Evolutionary conservation across 1,140 invertebrate genomes (phyloP), one percentile per base, ranked within the genome.

Genomic region (Lerema accius): DNA sequence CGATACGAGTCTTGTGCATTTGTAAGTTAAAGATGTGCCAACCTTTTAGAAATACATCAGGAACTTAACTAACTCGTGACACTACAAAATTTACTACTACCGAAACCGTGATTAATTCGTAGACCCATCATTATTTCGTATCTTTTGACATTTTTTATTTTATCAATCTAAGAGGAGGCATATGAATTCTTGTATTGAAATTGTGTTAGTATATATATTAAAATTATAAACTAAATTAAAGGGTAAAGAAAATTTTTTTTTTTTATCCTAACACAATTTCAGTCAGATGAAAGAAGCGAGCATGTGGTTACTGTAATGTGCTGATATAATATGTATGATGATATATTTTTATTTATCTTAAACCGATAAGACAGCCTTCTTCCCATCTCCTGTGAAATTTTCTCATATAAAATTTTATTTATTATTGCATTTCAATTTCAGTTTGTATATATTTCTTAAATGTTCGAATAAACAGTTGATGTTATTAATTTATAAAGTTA

Each of bases 201-300:
- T 35, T 46, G 55, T 55, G 42, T 60, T 35, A n/a, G 7, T 5
- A 23, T 23, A 5, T n/a, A 9, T 6, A 26, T 42, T 26, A 23
- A 17, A 3, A 23, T 23, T 23, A 23, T n/a, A n/a, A n/a, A n/a
- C n/a, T n/a, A 5, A 23, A 23, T 23, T 23, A 23, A 23, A 23
- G 5, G 2, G 19, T 23, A 2, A 23, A 23, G 5, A 23, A 23
- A 23, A 23, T 23, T 23, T 23, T 23, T 23, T 23, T 3, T 23
- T 17, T 39, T 53, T 11, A 55, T 51, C 63, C 42, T 35, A 68
- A 74, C 69, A 74, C 65, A 65, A 61, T 70, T 82, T 82, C 75
- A 76, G 69, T 67, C 64, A 67, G 51, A 9, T 45, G n/a, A 6
- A 46, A 45, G 7, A 46, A 46, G 37, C 15, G 17, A 58, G 55